Conservation (phyloP, 2,797 vertebrate species). For the Heteromormyrus szaboi region DNA sequence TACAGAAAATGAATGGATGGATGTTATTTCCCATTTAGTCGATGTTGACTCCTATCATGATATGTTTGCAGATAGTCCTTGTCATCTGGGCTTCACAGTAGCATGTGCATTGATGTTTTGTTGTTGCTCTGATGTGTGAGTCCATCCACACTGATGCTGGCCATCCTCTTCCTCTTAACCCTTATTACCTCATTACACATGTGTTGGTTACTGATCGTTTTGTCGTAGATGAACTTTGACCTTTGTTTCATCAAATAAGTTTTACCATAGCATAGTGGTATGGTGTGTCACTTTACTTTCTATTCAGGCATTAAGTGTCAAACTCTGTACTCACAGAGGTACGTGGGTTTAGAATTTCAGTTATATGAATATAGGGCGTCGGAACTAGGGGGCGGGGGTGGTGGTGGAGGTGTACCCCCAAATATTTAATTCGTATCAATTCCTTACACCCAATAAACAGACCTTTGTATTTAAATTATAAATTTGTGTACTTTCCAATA, state of each 20-base stretch:
- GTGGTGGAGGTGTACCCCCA: background rate
- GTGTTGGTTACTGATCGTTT: background rate
- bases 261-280: background rate
- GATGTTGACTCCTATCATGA: background rate
- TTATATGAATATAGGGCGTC: background rate
- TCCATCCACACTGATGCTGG: background rate
- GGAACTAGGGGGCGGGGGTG: background rate
- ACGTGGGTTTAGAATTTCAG: background rate
- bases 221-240: background rate
- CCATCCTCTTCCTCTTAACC: background rate
- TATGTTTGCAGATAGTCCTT: background rate
- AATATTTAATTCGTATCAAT: background rate
- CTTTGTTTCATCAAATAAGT: background rate
- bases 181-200: background rate
- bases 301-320: background rate
- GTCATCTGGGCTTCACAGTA: background rate
- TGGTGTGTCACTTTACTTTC: background rate
- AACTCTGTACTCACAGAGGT: background rate
- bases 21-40: background rate
- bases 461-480: background rate
- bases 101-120: background rate
- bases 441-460: background rate
- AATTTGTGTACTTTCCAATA: background rate
- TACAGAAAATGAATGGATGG: background rate
- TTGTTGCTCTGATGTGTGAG: background rate